Conservation (phyloP, 2,797 vertebrate species). For the Ctenopoma multispine region DNA sequence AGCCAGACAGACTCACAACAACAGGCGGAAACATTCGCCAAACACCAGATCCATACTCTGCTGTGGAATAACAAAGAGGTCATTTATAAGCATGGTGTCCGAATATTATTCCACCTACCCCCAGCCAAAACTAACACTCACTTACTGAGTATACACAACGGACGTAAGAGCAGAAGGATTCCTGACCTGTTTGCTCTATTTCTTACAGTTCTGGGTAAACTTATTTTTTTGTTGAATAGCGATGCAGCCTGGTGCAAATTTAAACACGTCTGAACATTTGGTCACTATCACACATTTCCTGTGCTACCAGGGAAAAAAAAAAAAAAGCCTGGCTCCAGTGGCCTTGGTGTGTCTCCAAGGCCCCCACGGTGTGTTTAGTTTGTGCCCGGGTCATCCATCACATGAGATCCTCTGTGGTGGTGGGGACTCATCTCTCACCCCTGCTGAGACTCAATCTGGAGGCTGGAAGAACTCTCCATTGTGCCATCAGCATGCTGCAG, state of each 20-base stretch:
- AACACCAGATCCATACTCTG: constrained; percentile 48
- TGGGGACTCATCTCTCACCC: constrained; percentile 76
- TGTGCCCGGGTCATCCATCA: constrained; percentile 73
- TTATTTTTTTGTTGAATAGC: constrained; percentile 10
- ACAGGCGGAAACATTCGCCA: constrained; percentile 54
- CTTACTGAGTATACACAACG: constrained; percentile 36
- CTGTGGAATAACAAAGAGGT: constrained; percentile 72
- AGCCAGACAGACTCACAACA: constrained; percentile 55
- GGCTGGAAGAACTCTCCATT: constrained; percentile 68
- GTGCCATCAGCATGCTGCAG: constrained; percentile 66
- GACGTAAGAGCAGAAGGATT: constrained; percentile 39
- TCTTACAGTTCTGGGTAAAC: constrained; percentile 38
- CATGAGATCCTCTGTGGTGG: constrained; percentile 55
- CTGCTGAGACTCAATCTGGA: constrained; percentile 84
- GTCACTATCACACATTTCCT: constrained; percentile 54
- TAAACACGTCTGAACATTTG: constrained; percentile 61
- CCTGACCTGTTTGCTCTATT: constrained; percentile 30
- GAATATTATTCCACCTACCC: constrained; percentile 51
- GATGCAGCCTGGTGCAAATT: constrained; percentile 23
- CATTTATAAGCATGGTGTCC: constrained; percentile 59
- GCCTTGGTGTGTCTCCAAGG: constrained; percentile 75
- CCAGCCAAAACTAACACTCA: constrained; percentile 69
- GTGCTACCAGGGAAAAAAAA: constrained; percentile 1
- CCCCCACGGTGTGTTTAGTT: constrained; percentile 69
- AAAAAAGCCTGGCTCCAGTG: constrained; percentile 59